phyloP scores from a whole-genome alignment of 2,888 invertebrate genomes.

The Drosophila multiciliata region DNA sequence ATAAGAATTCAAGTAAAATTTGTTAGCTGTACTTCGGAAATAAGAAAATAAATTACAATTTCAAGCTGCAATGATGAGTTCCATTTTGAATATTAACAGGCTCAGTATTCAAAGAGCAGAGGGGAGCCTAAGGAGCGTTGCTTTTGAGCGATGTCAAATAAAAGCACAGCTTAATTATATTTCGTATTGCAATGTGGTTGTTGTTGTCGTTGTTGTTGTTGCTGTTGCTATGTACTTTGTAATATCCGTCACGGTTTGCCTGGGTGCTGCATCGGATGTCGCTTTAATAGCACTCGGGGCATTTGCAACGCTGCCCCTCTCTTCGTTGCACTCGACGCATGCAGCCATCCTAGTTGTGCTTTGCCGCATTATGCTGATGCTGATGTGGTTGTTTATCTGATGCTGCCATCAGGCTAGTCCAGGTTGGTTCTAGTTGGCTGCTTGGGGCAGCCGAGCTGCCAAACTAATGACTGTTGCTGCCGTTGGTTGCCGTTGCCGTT shows the following conservation, averaged over 20 bases:
- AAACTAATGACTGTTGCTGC: conserved; percentile 73
- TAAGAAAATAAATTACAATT: neutral
- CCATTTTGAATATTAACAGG: too few relatives aligned
- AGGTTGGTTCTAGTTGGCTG: conserved; percentile 5
- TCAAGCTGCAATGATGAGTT: neutral
- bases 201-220: conserved; percentile 31
- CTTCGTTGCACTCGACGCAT: neutral
- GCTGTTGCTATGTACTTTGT: conserved; percentile 37
- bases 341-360: conserved; percentile 26
- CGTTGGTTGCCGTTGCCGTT: conserved; percentile 46
- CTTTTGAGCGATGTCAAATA: conserved; percentile 26
- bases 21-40: too few relatives aligned
- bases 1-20: neutral
- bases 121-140: conserved; percentile 50
- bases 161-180: conserved; percentile 60
- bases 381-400: conserved; percentile 65
- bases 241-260: conserved; percentile 61
- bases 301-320: conserved; percentile 14
- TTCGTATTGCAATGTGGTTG: conserved; percentile 39
- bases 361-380: conserved; percentile 66
- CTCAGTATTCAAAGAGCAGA: conserved; percentile 20
- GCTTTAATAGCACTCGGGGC: conserved; percentile 59
- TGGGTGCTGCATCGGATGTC: conserved; percentile 61
- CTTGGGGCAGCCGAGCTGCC: conserved; percentile 34
- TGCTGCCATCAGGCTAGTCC: conserved; percentile 49